Percentiles rank a stretch among this genome's conserved stretches.
These are phyloP conservation scores for Malacoraja senta DNA, from an alignment of 2,797 vertebrate genomes.

Conservation along the genomic window DNA sequence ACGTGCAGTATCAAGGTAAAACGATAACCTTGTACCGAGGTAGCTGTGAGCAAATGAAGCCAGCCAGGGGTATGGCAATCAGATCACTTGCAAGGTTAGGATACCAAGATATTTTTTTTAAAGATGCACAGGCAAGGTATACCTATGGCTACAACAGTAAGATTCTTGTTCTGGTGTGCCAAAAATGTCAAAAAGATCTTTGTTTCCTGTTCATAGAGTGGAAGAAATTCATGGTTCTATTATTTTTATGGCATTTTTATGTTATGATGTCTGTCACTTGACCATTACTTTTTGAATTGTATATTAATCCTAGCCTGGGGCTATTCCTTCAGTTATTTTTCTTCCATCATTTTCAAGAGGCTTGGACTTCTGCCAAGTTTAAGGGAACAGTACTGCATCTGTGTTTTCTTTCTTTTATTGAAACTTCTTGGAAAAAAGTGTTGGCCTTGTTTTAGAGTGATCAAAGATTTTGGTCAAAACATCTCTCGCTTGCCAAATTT, in stretches of 20 bases:
- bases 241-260: conserved; percentile 30
- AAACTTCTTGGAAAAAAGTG: conserved; percentile 28
- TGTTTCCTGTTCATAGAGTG: conserved; percentile 12
- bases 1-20: neutral
- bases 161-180: neutral
- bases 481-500: neutral
- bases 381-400: conserved; percentile 17
- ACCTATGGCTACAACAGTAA: neutral
- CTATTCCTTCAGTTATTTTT: conserved; percentile 36
- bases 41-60: neutral
- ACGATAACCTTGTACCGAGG: neutral
- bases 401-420: conserved; percentile 34
- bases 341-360: conserved; percentile 14
- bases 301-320: conserved; percentile 22
- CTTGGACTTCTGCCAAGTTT: conserved; percentile 34
- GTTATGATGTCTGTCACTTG: conserved; percentile 17
- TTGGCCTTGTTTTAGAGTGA: conserved; percentile 31
- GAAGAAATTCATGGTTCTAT: conserved; percentile 15
- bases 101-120: neutral
- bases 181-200: neutral
- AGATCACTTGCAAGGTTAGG: neutral
- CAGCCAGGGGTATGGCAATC: neutral
- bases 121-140: neutral
- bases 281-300: conserved; percentile 25
- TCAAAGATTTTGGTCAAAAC: conserved; percentile 20